A percentile compares a stretch with the other conserved stretches of the same genome.
Evolutionary conservation across 2,797 vertebrate genomes (phyloP).

Genomic region (Chelmon rostratus): DNA sequence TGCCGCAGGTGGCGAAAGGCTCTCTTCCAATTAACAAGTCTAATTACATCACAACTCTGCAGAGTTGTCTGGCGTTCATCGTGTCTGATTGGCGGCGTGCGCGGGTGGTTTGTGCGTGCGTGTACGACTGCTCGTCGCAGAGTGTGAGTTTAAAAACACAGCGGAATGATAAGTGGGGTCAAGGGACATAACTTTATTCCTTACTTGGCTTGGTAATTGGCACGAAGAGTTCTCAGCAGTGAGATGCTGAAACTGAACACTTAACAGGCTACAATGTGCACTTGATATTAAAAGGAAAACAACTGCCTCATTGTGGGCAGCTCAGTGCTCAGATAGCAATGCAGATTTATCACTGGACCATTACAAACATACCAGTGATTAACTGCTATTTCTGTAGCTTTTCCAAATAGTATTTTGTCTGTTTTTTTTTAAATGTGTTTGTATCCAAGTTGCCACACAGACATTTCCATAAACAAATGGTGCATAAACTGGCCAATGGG

Average conservation of each 20-base stretch:
- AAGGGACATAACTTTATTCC: conserved; percentile 34
- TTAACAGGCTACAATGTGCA: not conserved
- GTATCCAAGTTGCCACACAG: not conserved
- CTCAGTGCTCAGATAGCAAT: not conserved
- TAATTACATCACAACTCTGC: conserved; percentile 73
- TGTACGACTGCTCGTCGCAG: conserved; percentile 9
- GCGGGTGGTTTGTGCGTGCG: conserved; percentile 22
- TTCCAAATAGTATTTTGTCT: not conserved
- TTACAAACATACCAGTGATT: not conserved
- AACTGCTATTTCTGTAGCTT: not conserved
- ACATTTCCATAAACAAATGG: conserved; percentile 18
- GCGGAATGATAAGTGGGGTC: conserved; percentile 42
- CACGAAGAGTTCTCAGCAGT: conserved; percentile 9
- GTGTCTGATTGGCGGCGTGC: conserved; percentile 38
- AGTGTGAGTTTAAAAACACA: conserved; percentile 47
- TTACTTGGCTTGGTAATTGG: conserved; percentile 47
- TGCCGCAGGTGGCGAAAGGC: conserved; percentile 72
- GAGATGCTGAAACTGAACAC: conserved; percentile 16
- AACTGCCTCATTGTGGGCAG: not conserved
- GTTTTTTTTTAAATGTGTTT: not conserved
- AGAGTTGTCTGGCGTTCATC: conserved; percentile 49
- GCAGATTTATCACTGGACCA: not conserved
- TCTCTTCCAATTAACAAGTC: conserved; percentile 77
- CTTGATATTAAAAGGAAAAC: conserved; percentile 19
- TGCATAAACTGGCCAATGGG: conserved; percentile 4